Conservation (phyloP, 1,140 invertebrate genomes). For the Melitaea cinxia region DNA sequence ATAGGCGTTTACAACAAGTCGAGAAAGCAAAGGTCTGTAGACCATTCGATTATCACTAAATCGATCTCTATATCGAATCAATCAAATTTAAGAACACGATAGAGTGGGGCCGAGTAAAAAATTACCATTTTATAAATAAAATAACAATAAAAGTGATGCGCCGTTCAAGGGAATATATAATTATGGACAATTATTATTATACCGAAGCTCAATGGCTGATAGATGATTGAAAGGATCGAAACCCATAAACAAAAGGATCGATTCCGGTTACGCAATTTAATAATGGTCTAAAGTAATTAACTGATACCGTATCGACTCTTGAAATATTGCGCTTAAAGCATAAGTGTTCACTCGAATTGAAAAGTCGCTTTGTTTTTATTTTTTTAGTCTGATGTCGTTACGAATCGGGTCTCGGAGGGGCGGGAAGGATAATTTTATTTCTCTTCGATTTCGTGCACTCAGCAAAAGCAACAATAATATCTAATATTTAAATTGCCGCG, state of each 20-base stretch:
- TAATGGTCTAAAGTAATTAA: constrained; percentile 73
- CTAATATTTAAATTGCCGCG: constrained; percentile 76
- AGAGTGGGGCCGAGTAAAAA: constrained; percentile 72
- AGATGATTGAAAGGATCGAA: constrained; percentile 80
- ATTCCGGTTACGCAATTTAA: constrained; percentile 78
- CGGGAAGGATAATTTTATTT: constrained; percentile 69
- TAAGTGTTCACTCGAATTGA: constrained; percentile 33
- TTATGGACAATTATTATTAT: constrained; percentile 82
- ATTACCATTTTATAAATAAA: constrained; percentile 82
- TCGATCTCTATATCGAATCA: constrained; percentile 79
- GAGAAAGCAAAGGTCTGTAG: constrained; percentile 54
- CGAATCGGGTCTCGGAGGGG: constrained; percentile 59
- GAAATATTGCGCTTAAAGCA: constrained; percentile 37
- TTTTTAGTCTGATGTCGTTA: constrained; percentile 47
- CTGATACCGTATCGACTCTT: constrained; percentile 62
- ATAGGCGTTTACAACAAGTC: constrained; percentile 30
- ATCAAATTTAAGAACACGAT: constrained; percentile 80
- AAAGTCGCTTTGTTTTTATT: constrained; percentile 43
- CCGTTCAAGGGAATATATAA: constrained; percentile 79
- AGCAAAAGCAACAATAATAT: constrained; percentile 77
- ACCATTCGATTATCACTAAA: constrained; percentile 75
- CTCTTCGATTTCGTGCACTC: constrained; percentile 77
- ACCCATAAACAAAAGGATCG: constrained; percentile 80
- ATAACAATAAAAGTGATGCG: constrained; percentile 81
- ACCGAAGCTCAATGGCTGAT: constrained; percentile 77